Base-by-base conservation (phyloP, 2,888 invertebrate genomes). In the Lamproptera curius region DNA sequence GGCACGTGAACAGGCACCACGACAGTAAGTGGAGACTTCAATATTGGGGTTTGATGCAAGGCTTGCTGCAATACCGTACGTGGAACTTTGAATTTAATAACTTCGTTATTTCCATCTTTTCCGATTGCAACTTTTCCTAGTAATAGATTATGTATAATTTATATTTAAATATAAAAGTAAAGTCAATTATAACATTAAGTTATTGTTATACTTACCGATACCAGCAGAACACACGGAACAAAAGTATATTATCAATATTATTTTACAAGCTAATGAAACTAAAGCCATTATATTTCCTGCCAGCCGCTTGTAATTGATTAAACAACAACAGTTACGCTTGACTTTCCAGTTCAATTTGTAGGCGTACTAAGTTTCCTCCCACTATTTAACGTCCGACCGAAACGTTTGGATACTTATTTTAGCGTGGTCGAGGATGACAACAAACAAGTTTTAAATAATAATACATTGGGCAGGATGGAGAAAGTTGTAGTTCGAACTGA, bases 391-490 rank as follows among this genome's bases (percentile, higher is more conserved):
- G 59, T 65, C 58, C 56, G 67, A 62, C 63, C 65, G 64, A 70
- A 69, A 66, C 70, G 64, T 65, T 65, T 58, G 67, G 59, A 77
- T 75, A 73, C 70, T 73, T 73, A 75, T 73, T 78, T 79, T 68
- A 72, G 65, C 64, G 67, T 73, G 61, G 67, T 70, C 73, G 74
- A 61, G 70, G 75, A 68, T 57, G 63, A 62, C 58, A 51, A 69
- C 72, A 75, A 84, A 84, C 87, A 78, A 83, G 85, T 83, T 85
- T 84, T 72, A 81, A 82, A 87, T 86, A 79, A 84, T 73, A 85
- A 84, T 82, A 77, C 56, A 68, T 54, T 59, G 57, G 54, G 67
- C 6, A 11, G 13, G n/a, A 13, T 55, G 71, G 85, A 75, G 86
- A 87, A 87, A 86, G 87, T 79, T 61, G 56, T 60, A 54, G 80